phyloP scores from a whole-genome alignment of 2,113 vertebrate genomes.

The Galemys pyrenaicus region DNA sequence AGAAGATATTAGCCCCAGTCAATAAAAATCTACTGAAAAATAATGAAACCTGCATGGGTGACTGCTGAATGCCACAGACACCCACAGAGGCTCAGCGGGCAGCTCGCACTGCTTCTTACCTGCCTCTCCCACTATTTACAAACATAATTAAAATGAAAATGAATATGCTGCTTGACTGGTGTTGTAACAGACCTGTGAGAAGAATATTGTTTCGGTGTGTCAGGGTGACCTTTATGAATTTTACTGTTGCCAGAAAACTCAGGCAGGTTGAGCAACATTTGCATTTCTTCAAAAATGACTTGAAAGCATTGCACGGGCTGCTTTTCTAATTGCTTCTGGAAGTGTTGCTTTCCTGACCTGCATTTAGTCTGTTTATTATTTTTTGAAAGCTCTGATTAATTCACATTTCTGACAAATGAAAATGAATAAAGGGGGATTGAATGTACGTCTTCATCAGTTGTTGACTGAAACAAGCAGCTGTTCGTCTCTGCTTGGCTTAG shows the following conservation, averaged over 20 bases:
- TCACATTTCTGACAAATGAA: neutral
- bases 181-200: neutral
- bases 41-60: slow-evolving; percentile 57
- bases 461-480: neutral
- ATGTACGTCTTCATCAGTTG: neutral
- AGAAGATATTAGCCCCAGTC: slow-evolving; percentile 69
- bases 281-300: neutral
- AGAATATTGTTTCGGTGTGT: slow-evolving; percentile 44
- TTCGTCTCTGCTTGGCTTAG: neutral
- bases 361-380: neutral
- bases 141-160: slow-evolving; percentile 70
- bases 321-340: neutral
- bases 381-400: neutral
- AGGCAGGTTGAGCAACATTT: neutral
- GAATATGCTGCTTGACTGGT: slow-evolving; percentile 59
- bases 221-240: slow-evolving; percentile 61
- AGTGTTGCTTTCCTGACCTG: neutral
- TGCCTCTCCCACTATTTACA: slow-evolving; percentile 63
- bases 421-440: neutral
- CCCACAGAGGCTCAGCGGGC: neutral
- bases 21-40: slow-evolving; percentile 66
- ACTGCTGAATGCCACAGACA: neutral
- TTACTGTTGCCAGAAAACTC: slow-evolving; percentile 22
- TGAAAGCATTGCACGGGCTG: neutral
- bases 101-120: slow-evolving; percentile 21